A percentile compares a stretch with the other conserved stretches of the same genome.
Evolutionary conservation across 2,888 invertebrate species (phyloP).

Genomic region (Cacoxenus indagator): DNA sequence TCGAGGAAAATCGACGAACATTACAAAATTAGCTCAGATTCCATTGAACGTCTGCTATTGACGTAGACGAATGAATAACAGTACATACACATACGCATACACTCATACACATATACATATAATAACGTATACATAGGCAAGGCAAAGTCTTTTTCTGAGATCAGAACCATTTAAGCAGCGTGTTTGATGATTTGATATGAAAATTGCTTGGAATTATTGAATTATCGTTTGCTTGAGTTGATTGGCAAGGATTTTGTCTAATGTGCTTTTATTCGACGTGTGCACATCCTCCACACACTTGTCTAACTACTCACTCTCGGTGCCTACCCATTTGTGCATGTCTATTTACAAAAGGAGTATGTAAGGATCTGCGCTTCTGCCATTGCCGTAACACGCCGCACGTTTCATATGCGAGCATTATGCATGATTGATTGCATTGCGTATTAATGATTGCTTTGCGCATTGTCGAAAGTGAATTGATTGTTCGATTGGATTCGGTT

Average conservation of each 20-base stretch:
- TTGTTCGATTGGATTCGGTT: conserved; percentile 3
- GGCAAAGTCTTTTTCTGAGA: conserved; percentile 8
- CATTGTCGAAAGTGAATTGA: conserved; percentile 54
- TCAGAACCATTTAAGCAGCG: conserved; percentile 44
- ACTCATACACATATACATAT: too few species aligned
- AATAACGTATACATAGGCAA: background rate
- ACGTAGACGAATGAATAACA: background rate
- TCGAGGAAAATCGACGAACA: conserved; percentile 53
- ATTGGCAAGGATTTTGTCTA: conserved; percentile 50
- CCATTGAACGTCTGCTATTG: conserved; percentile 41
- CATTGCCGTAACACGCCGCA: background rate
- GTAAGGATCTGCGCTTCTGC: background rate
- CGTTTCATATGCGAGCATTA: conserved; percentile 47
- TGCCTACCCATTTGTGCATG: conserved; percentile 21
- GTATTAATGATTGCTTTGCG: conserved; percentile 54
- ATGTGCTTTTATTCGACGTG: background rate
- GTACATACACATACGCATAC: conserved; percentile 6
- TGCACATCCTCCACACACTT: background rate
- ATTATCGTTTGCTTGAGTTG: conserved; percentile 63
- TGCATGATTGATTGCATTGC: conserved; percentile 63
- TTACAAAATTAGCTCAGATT: conserved; percentile 60
- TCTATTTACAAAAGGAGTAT: conserved; percentile 34
- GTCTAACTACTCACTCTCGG: too few species aligned
- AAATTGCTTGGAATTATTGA: conserved; percentile 66
- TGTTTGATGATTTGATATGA: conserved; percentile 56